Conservation (phyloP, 2,797 vertebrate genomes). For the Podarcis lilfordi region DNA sequence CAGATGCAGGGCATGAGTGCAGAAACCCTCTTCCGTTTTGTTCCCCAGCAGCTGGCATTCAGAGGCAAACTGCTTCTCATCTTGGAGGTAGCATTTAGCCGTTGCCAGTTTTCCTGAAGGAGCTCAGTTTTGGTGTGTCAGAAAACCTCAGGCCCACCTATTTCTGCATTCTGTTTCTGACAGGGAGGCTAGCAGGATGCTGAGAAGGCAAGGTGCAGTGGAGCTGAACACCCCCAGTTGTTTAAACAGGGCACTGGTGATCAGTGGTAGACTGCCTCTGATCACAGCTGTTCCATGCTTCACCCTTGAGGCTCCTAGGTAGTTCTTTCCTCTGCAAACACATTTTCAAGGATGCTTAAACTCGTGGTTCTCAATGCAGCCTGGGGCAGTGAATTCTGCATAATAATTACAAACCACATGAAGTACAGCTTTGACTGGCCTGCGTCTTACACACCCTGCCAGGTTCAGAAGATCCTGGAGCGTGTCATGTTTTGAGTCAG, state of each 20-base stretch:
- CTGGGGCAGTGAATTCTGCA: background rate
- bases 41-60: too few relatives aligned
- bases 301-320: background rate
- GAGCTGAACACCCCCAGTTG: background rate
- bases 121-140: background rate
- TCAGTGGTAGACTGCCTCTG: background rate
- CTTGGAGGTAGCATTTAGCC: too few relatives aligned
- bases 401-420: background rate
- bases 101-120: background rate
- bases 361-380: background rate
- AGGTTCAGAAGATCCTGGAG: slow-evolving; percentile 2
- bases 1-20: too few relatives aligned
- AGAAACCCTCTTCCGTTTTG: too few relatives aligned
- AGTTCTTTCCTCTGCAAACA: background rate
- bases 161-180: background rate
- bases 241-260: background rate
- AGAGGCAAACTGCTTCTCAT: too few relatives aligned
- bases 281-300: background rate
- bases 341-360: background rate
- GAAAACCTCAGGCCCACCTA: background rate
- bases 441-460: background rate
- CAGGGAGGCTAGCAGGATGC: background rate
- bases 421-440: background rate
- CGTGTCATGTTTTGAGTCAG: background rate
- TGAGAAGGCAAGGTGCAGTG: too few relatives aligned